These are phyloP conservation scores for Cynoglossus semilaevis DNA, from an alignment of 2,113 vertebrate species.

Conservation along the genomic window DNA sequence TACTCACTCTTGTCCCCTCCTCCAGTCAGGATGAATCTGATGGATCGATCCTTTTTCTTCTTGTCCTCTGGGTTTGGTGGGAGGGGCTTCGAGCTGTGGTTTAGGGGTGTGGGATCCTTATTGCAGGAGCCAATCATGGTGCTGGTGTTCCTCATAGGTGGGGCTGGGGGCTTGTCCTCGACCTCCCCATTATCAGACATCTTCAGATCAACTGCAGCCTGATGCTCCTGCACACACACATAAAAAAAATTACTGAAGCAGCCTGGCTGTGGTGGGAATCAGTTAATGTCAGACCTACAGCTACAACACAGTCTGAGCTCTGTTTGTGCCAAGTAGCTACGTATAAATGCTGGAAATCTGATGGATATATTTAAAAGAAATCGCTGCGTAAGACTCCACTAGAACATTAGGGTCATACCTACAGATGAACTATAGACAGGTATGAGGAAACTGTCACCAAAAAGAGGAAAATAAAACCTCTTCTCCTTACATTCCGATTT, in stretches of 20 bases:
- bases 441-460: too few species aligned
- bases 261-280: too few species aligned
- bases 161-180: slow-evolving; percentile 95
- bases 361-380: too few species aligned
- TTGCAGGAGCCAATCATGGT: slow-evolving; percentile 89
- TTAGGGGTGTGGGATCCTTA: slow-evolving; percentile 85
- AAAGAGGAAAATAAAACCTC: too few species aligned
- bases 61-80: slow-evolving; percentile 95
- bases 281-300: too few species aligned
- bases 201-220: slow-evolving; percentile 70
- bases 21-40: slow-evolving; percentile 87
- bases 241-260: not conserved
- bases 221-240: slow-evolving; percentile 63
- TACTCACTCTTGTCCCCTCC: slow-evolving; percentile 90
- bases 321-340: too few species aligned
- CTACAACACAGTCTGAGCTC: too few species aligned
- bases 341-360: too few species aligned
- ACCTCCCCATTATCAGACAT: slow-evolving; percentile 96
- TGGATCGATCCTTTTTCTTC: slow-evolving; percentile 91
- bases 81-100: slow-evolving; percentile 93
- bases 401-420: too few species aligned
- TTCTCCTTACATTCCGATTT: too few species aligned
- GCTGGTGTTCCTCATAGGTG: slow-evolving; percentile 97
- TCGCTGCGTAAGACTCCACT: too few species aligned
- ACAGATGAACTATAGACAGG: too few species aligned